Conservation (phyloP, 2,888 invertebrate species). For the Hirudinaria manillensis region DNA sequence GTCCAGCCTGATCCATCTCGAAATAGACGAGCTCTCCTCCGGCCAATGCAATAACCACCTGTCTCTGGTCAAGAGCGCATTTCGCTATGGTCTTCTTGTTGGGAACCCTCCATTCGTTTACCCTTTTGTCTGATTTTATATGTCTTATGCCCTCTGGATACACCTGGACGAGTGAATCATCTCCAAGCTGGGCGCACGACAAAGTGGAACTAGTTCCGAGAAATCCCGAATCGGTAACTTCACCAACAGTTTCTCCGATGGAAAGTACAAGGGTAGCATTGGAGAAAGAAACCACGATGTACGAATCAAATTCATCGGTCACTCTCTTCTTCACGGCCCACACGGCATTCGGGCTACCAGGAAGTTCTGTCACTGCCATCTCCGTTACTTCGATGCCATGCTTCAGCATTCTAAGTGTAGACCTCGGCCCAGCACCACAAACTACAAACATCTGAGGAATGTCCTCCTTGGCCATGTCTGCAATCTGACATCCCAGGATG, state of each 20-base stretch:
- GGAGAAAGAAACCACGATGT: slow-evolving; percentile 99
- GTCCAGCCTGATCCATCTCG: slow-evolving; percentile 97
- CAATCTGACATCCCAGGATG: slow-evolving; percentile 68
- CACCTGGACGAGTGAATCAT: slow-evolving; percentile 93
- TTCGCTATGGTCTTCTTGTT: slow-evolving; percentile 93
- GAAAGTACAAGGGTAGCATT: slow-evolving; percentile 95
- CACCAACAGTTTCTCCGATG: slow-evolving; percentile 98
- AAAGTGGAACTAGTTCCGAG: slow-evolving; percentile 95
- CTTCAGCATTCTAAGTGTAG: slow-evolving; percentile 81
- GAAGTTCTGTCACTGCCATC: slow-evolving; percentile 98
- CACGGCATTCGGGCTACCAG: slow-evolving; percentile 98
- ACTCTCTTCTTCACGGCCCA: slow-evolving; percentile 95
- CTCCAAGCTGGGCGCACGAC: slow-evolving; percentile 93
- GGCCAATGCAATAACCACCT: slow-evolving; percentile 93
- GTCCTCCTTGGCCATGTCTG: slow-evolving; percentile 81
- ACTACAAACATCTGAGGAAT: slow-evolving; percentile 94
- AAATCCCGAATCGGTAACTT: slow-evolving; percentile 98
- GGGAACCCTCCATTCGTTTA: slow-evolving; percentile 98
- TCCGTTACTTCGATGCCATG: slow-evolving; percentile 90
- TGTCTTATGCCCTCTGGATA: slow-evolving; percentile 98
- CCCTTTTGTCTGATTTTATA: slow-evolving; percentile 92
- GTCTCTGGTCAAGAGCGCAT: slow-evolving; percentile 95
- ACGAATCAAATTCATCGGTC: slow-evolving; percentile 96
- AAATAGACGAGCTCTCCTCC: slow-evolving; percentile 97
- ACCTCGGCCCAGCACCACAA: slow-evolving; percentile 90